Evolutionary conservation across 2,113 vertebrate genomes (phyloP), one percentile per base, ranked within the genome.

Genomic region (Calyptomena viridis): DNA sequence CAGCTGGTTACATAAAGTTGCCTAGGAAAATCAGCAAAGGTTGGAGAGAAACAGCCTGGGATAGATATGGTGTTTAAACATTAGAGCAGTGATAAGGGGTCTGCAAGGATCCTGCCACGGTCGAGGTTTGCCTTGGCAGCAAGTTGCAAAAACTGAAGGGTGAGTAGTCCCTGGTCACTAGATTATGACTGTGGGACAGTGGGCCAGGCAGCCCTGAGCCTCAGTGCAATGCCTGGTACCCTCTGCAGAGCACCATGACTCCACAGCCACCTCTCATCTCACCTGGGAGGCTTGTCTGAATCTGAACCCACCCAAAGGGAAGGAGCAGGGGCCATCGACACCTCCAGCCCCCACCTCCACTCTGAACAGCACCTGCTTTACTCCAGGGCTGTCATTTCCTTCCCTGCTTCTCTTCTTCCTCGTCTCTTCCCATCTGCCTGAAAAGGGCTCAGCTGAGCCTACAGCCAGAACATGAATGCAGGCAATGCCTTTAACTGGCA

Each of bases 1-100:
- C 49, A 78, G 56, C 60, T 89, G 64, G 46, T 82, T 92, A 86
- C 68, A 31, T 77, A 76, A 74, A 87, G 71, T 71, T 72, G 80
- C 55, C 82, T 58, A 75, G 63, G 42, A 84, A 92, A 96, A 64
- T 72, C 44, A 82, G 91, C 81, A 87, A 79, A 79, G 56, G 31
- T 62, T 91, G 50, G n/a, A 91, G 53, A 58, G 60, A 91, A 87
- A 75, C 11, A 76, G 46, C 37, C 44, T 58, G 49, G 53, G 47
- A 64, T 35, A 84, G 74, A 69, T 66, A 79, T 0, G 4, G 42
- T 75, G 67, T 94, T 93, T 83, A 87, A 93, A 95, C 58, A 89
- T 1, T 53, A 59, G 21, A n/a, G 1, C 17, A 60, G 37, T 73
- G 93, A 94, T 85, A 93, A 96, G 37, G 73, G 78, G 46, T 80